These are phyloP conservation scores for Argyresthia goedartella DNA, from an alignment of 2,888 invertebrate species.

Conservation along the genomic window DNA sequence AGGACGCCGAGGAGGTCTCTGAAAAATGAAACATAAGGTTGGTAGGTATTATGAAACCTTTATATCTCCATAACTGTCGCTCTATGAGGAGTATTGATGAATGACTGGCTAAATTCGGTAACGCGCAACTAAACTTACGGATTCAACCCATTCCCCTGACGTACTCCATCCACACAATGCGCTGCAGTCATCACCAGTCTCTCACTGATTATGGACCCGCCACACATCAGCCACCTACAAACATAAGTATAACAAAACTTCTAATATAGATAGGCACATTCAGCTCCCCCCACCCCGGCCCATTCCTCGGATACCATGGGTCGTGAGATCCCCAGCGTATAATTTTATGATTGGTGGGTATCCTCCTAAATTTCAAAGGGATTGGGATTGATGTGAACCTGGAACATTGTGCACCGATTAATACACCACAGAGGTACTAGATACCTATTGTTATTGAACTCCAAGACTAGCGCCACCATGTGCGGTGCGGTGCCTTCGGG, in stretches of 20 bases:
- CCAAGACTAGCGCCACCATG: constrained; percentile 9
- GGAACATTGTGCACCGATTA: too few relatives aligned
- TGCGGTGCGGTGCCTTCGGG: constrained; percentile 5
- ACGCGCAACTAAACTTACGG: background rate
- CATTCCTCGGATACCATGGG: too few relatives aligned
- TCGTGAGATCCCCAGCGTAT: too few relatives aligned
- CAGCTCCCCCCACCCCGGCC: too few relatives aligned
- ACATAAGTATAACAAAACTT: too few relatives aligned
- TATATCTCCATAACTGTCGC: background rate
- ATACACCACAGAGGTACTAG: background rate
- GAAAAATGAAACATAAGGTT: background rate
- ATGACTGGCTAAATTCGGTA: too few relatives aligned
- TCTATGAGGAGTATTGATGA: background rate
- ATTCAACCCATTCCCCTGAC: background rate
- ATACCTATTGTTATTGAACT: background rate
- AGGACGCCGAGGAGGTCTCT: constrained; percentile 15
- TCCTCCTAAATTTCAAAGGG: too few relatives aligned
- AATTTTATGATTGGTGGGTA: too few relatives aligned
- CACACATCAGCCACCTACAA: constrained; percentile 5
- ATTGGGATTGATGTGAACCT: too few relatives aligned
- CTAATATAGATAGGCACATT: too few relatives aligned
- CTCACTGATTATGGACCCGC: constrained; percentile 2
- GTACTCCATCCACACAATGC: constrained; percentile 13
- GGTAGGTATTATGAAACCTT: background rate
- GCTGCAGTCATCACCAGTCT: constrained; percentile 8